Base-by-base conservation (phyloP, 2,797 vertebrate genomes). In the Macrochelys suwanniensis region DNA sequence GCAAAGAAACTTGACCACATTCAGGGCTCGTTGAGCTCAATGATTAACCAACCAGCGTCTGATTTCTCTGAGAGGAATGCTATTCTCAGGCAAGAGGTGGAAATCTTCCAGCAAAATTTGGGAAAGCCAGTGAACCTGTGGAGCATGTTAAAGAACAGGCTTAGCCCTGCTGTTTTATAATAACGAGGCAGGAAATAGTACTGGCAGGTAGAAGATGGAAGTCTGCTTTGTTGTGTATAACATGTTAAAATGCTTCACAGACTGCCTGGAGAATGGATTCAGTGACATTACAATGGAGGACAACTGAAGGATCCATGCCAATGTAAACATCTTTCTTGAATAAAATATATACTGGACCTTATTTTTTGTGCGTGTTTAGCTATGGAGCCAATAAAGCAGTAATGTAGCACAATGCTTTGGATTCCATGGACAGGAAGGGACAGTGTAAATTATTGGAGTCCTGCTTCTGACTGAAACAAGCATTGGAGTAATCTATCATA, bases 401-500 rank as follows among this genome's bases (percentile, higher is more conserved):
- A 53, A 68, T 37, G 45, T 0, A 53, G 45, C 78, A 84, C 53
- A 88, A 76, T 94, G n/a, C 15, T 84, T 89, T 93, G 88, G 15
- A 26, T 90, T 87, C 50, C 54, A 11, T 85, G 79, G 5, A 17
- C 74, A 50, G 42, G 84, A 91, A 25, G 31, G 49, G 84, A 80
- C 53, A 59, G 12, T 1, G 10, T 88, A 94, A 95, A 92, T 97
- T 57, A 87, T 45, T 81, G 7, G 23, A 76, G 31, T 90, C 92
- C 85, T 94, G 87, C 88, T 1, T 11, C 21, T 87, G 88, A 92
- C 91, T 61, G 59, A 93, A 89, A 94, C 87, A 78, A 93, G 78
- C 53, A 68, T 59, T 84, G 80, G 87, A 37, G 82, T 91, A 88
- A 95, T 94, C 82, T 94, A 68, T 77, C 84, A 95, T 91, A 90